Percentiles rank a stretch among this genome's conserved stretches.
Conservation (phyloP, 2,797 vertebrate species). For the Artibeus jamaicensis region DNA sequence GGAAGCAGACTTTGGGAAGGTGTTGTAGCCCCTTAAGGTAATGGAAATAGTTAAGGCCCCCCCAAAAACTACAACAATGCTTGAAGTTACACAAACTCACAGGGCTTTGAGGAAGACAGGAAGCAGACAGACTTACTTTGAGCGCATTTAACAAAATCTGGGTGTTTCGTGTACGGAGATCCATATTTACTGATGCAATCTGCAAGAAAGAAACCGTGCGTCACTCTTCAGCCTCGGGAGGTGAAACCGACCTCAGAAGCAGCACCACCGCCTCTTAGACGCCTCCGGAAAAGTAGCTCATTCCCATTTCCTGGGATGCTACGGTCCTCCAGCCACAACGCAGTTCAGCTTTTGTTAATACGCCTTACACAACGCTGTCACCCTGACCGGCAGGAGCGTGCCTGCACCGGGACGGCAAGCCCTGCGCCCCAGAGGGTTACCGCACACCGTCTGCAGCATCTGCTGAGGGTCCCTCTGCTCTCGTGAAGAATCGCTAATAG, state of each 20-base stretch:
- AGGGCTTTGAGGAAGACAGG: slow-evolving; percentile 26
- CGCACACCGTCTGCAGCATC: neutral
- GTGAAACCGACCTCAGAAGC: neutral
- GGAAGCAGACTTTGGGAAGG: neutral
- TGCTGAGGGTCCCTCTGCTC: neutral
- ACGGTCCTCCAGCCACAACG: neutral
- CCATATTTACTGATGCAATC: slow-evolving; percentile 90
- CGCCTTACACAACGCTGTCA: neutral
- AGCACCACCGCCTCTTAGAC: neutral
- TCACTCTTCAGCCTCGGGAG: neutral
- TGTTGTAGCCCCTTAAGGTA: neutral
- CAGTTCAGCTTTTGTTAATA: neutral
- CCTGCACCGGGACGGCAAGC: neutral
- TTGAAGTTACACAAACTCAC: neutral
- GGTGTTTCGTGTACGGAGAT: slow-evolving; percentile 86
- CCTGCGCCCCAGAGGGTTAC: neutral
- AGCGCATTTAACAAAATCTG: slow-evolving; percentile 92
- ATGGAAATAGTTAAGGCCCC: neutral
- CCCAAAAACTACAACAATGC: neutral
- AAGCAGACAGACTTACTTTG: slow-evolving; percentile 90
- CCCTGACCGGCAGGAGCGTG: neutral
- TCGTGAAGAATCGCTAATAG: neutral
- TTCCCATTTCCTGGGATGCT: neutral
- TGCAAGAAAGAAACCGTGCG: slow-evolving; percentile 78
- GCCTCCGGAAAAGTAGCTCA: neutral